These are phyloP conservation scores for Ranitomeya variabilis DNA, from an alignment of 2,113 vertebrate species.

Conservation along the genomic window DNA sequence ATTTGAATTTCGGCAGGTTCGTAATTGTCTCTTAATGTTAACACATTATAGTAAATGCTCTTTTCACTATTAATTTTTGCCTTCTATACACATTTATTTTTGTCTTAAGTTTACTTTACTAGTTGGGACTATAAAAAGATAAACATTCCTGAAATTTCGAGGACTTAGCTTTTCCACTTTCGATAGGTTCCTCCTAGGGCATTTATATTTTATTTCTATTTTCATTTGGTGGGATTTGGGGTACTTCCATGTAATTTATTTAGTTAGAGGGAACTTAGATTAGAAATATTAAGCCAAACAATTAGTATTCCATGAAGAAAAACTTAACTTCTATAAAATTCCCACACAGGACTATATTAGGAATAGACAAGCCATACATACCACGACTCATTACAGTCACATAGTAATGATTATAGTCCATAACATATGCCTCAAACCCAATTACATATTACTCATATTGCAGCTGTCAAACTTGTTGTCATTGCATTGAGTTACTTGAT, in stretches of 20 bases:
- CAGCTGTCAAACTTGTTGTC: background rate
- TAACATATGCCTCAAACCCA: background rate
- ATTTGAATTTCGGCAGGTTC: too few species aligned
- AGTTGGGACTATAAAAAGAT: too few species aligned
- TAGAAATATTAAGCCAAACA: background rate
- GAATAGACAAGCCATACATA: background rate
- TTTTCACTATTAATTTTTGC: too few species aligned
- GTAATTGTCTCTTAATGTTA: too few species aligned
- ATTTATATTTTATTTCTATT: too few species aligned
- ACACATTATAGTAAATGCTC: too few species aligned
- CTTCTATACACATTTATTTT: too few species aligned
- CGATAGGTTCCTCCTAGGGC: too few species aligned
- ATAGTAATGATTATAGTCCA: background rate
- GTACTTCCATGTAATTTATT: background rate
- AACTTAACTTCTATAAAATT: background rate
- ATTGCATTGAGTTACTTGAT: background rate
- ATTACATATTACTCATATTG: constrained; percentile 4
- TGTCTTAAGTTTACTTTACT: too few species aligned
- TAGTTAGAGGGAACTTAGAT: background rate
- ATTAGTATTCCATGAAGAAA: background rate
- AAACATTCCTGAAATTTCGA: too few species aligned
- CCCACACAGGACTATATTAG: background rate
- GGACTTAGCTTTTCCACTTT: too few species aligned
- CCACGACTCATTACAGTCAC: background rate
- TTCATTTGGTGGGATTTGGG: background rate